These are phyloP conservation scores for Drosophila kambysellisi DNA, from an alignment of 2,888 invertebrate genomes.

Conservation along the genomic window DNA sequence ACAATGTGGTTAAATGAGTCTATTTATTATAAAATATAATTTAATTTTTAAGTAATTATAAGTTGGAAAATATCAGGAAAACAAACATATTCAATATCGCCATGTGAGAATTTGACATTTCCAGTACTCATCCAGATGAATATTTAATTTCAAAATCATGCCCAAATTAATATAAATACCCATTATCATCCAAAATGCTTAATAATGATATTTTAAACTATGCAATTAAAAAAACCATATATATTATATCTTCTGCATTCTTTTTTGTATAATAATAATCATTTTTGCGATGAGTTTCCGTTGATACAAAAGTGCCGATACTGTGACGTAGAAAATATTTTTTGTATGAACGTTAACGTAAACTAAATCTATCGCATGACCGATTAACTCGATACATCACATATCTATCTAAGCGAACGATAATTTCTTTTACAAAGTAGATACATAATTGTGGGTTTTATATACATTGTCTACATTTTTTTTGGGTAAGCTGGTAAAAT, in stretches of 20 bases:
- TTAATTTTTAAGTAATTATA: neutral
- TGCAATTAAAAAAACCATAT: neutral
- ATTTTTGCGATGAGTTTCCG: neutral
- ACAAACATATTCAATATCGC: too few relatives aligned
- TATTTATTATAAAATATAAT: neutral
- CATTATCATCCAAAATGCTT: neutral
- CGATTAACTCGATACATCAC: conserved; percentile 31
- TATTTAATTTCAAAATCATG: neutral
- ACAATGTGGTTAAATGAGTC: neutral
- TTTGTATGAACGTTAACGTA: neutral
- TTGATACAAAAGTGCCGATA: conserved; percentile 9
- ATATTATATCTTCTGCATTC: neutral
- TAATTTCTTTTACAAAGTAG: conserved; percentile 59
- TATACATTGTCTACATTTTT: conserved; percentile 67
- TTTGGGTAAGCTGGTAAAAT: conserved; percentile 55
- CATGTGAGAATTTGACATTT: neutral
- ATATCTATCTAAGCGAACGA: conserved; percentile 43
- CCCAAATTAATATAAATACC: neutral
- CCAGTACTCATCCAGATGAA: neutral
- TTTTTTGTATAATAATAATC: neutral
- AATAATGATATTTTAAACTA: neutral
- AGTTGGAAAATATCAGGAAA: neutral
- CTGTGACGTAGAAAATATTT: conserved; percentile 1
- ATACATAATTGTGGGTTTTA: conserved; percentile 73
- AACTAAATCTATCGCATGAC: neutral